Conservation (phyloP, 2,888 invertebrate genomes). For the Aphidius colemani region DNA sequence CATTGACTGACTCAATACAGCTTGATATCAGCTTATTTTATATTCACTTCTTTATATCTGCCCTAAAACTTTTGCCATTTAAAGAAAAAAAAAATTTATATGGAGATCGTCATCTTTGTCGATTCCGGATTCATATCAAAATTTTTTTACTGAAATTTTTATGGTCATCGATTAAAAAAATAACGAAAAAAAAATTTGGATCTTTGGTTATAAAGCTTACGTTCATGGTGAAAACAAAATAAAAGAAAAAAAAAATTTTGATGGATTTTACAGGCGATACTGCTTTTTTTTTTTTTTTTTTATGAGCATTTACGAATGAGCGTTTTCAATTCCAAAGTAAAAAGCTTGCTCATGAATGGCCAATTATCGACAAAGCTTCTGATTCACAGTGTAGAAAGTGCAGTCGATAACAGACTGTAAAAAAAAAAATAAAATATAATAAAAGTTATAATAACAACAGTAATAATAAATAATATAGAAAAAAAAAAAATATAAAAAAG, state of each 20-base stretch:
- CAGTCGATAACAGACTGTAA: neutral
- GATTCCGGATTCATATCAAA: no score
- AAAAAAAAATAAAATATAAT: constrained; percentile 2
- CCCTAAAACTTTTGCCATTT: no score
- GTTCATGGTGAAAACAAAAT: constrained; percentile 6
- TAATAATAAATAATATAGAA: neutral
- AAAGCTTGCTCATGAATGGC: constrained; percentile 9
- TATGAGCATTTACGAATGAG: constrained; percentile 9
- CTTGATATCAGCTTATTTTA: no score
- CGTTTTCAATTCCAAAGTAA: constrained; percentile 13
- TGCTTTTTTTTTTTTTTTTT: constrained; percentile 7
- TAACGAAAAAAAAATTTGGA: neutral
- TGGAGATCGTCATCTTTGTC: no score
- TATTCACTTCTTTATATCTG: no score
- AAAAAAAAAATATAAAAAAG: neutral
- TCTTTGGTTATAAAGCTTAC: neutral
- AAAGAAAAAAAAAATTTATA: no score
- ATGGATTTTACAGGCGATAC: constrained; percentile 12
- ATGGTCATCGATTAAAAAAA: constrained; percentile 2
- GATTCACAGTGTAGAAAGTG: neutral
- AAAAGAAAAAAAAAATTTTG: neutral
- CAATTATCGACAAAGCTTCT: constrained; percentile 18
- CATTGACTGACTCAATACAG: no score
- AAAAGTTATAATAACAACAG: neutral
- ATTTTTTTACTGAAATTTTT: neutral